Conservation (phyloP, 2,888 invertebrate genomes). For the Erannis defoliaria region DNA sequence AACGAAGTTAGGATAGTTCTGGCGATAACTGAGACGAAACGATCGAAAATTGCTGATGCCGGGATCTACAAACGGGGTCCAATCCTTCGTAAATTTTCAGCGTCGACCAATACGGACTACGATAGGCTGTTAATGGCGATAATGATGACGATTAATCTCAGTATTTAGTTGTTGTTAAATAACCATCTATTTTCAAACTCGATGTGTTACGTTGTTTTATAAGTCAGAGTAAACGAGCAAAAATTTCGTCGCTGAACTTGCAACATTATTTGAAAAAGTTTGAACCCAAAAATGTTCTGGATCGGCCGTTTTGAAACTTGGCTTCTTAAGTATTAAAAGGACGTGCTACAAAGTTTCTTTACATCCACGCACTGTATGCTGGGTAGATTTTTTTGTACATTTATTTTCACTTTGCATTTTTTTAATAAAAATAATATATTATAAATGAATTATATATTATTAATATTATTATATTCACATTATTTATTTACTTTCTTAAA, state of each 20-base stretch:
- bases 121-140: too few relatives aligned
- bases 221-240: constrained; percentile 29
- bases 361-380: not conserved
- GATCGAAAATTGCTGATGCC: too few relatives aligned
- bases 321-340: constrained; percentile 19
- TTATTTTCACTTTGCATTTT: not conserved
- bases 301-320: constrained; percentile 20
- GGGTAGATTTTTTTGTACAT: not conserved
- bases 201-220: constrained; percentile 27
- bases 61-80: too few relatives aligned
- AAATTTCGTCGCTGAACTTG: constrained; percentile 35
- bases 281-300: constrained; percentile 23
- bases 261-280: constrained; percentile 35
- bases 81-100: too few relatives aligned
- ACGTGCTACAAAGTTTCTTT: constrained; percentile 18
- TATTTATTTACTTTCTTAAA: too few relatives aligned
- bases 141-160: not conserved
- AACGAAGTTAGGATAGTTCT: too few relatives aligned
- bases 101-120: too few relatives aligned
- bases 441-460: too few relatives aligned
- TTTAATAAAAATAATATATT: too few relatives aligned
- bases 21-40: too few relatives aligned
- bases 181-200: constrained; percentile 36
- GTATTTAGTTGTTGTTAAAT: constrained; percentile 10
- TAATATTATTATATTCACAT: too few relatives aligned